Percentiles rank a stretch among this genome's conserved stretches.
phyloP scores from a whole-genome alignment of 2,797 vertebrate genomes.

The Poeciliopsis paucimaculata region DNA sequence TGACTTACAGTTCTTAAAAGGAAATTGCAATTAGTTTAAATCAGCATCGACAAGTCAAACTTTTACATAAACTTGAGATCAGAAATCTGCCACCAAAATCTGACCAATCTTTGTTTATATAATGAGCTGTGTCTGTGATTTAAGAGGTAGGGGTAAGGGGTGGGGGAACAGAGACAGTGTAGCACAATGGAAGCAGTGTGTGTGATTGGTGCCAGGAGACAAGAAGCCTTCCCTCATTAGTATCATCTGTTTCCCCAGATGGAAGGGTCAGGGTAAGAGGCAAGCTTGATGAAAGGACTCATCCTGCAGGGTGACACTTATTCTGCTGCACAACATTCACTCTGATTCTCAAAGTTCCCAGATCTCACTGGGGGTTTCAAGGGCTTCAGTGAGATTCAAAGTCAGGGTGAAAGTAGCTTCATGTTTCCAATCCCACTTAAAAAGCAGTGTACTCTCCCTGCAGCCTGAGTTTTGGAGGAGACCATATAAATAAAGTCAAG shows the following conservation, averaged over 20 bases:
- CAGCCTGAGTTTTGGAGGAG: conserved; percentile 53
- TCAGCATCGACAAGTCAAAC: not conserved
- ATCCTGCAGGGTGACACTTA: conserved; percentile 71
- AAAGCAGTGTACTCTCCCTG: conserved; percentile 33
- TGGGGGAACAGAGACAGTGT: conserved; percentile 63
- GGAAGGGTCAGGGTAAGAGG: conserved; percentile 77
- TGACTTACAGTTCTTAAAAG: not conserved
- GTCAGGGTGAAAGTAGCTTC: conserved; percentile 47
- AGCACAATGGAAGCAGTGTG: conserved; percentile 79
- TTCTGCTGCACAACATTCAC: conserved; percentile 55
- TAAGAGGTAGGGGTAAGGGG: conserved; percentile 27
- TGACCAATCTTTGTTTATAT: conserved; percentile 36
- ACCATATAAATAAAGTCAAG: conserved; percentile 45
- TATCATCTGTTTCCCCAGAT: conserved; percentile 83
- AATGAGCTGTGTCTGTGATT: conserved; percentile 62
- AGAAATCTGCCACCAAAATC: not conserved
- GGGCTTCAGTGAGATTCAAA: conserved; percentile 67
- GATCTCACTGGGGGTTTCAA: conserved; percentile 70
- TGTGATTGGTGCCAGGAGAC: conserved; percentile 70
- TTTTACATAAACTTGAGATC: not conserved
- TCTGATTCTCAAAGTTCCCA: conserved; percentile 50
- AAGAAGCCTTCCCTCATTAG: conserved; percentile 82
- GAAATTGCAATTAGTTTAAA: not conserved
- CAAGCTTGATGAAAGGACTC: conserved; percentile 78
- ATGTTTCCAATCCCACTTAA: conserved; percentile 43